These are phyloP conservation scores for Alloscopus bannaensis DNA, from an alignment of 2,888 invertebrate species.

Conservation along the genomic window DNA sequence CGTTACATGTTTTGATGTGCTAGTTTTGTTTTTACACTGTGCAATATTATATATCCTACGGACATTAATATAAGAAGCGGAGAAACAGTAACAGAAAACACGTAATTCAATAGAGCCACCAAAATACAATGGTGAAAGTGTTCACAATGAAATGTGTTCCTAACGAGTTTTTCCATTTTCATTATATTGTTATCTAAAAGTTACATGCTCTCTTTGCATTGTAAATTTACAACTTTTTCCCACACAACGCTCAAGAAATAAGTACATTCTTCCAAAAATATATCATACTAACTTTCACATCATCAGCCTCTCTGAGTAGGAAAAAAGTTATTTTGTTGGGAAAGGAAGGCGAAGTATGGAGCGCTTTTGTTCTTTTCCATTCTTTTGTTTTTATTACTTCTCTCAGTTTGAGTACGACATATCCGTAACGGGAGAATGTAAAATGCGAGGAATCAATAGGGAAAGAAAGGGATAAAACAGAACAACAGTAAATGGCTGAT, in stretches of 20 bases:
- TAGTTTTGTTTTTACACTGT: no score
- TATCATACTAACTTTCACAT: no score
- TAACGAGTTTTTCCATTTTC: slow-evolving; percentile 13
- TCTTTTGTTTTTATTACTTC: slow-evolving; percentile 2
- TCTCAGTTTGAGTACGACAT: no score
- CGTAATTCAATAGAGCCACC: no score
- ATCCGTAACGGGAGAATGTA: not conserved
- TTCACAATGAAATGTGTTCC: not conserved
- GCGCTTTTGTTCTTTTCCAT: not conserved
- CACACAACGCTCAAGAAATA: no score
- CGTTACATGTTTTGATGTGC: no score
- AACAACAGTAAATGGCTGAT: slow-evolving; percentile 13
- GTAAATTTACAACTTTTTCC: slow-evolving; percentile 13
- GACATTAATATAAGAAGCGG: no score
- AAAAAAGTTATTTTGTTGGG: slow-evolving; percentile 1
- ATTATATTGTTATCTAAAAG: slow-evolving; percentile 7
- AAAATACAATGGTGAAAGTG: not conserved
- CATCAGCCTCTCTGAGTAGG: not conserved
- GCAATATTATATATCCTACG: no score
- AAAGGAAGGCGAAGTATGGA: not conserved
- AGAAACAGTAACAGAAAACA: no score
- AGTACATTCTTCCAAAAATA: no score
- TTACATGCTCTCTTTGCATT: slow-evolving; percentile 7
- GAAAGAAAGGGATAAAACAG: not conserved
- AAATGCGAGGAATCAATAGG: slow-evolving; percentile 8